A percentile compares a stretch with the other conserved stretches of the same genome.
Evolutionary conservation across 2,888 invertebrate genomes (phyloP).

Genomic region (Melolontha melolontha): DNA sequence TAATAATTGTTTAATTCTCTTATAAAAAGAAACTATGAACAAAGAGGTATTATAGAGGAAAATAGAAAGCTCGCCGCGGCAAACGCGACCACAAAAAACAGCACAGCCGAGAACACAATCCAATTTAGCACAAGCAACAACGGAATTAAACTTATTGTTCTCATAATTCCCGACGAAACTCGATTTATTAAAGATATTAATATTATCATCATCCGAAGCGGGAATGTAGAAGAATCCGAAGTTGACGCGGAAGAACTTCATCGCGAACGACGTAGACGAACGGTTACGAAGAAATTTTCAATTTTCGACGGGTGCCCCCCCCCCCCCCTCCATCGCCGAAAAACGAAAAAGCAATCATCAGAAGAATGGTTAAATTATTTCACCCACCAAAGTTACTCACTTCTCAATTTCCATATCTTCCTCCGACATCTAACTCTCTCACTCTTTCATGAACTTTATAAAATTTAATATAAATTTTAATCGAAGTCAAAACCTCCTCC

Average conservation of each 20-base stretch:
- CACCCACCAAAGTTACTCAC: slow-evolving; percentile 21
- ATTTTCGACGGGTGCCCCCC: slow-evolving; percentile 6
- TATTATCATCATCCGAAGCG: not conserved
- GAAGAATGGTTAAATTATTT: slow-evolving; percentile 33
- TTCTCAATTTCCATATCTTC: slow-evolving; percentile 27
- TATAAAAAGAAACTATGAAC: too few relatives aligned
- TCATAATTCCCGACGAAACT: slow-evolving; percentile 13
- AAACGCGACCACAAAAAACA: too few relatives aligned
- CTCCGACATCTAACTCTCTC: not conserved
- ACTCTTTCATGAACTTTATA: slow-evolving; percentile 21
- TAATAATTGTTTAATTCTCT: too few relatives aligned
- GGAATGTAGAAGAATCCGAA: not conserved
- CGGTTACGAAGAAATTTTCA: slow-evolving; percentile 18
- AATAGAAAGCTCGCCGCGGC: too few relatives aligned
- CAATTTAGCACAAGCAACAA: slow-evolving; percentile 1
- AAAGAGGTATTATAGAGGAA: too few relatives aligned
- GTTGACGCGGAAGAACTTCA: not conserved
- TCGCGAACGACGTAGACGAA: too few relatives aligned
- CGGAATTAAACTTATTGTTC: slow-evolving; percentile 22
- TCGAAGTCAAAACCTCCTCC: slow-evolving; percentile 15
- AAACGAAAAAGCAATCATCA: slow-evolving; percentile 24
- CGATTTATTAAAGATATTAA: slow-evolving; percentile 29
- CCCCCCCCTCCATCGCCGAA: not conserved
- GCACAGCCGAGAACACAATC: not conserved
- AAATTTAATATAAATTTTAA: slow-evolving; percentile 43